Evolutionary conservation across 1,140 invertebrate species (phyloP), one percentile per base, ranked within the genome.

Genomic region (Anastrepha ludens): DNA sequence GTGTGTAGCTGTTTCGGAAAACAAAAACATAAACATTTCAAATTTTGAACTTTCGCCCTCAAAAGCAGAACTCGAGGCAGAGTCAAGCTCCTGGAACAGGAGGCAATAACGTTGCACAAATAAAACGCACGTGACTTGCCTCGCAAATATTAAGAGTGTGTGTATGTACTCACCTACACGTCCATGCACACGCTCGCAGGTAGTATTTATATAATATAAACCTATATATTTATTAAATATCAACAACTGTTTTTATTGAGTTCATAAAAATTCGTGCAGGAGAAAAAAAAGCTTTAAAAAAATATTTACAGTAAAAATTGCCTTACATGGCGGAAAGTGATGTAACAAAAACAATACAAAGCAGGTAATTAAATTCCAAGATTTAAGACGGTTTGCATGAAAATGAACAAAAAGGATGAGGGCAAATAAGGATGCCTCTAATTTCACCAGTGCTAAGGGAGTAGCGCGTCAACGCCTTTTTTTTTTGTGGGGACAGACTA

Each of bases 91-190:
- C 5, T 41, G 39, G 3, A 5, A 29, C 29, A 29, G 29, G 41
- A 11, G 2, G 41, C 41, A 47, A 74, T 74, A 74, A 47, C 67
- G 13, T 41, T 44, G 44, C 39, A 74, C 67, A 41, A 55, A 74
- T 74, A 74, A 74, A 74, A n/a, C 41, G 67, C 41, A 74, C 67
- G 67, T 74, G 67, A 74, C 17, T 5, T 41, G 67, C 67, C 41
- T 74, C 39, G 67, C 67, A 74, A 74, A 44, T 44, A 74, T 15
- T 47, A 74, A 17, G 41, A 41, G 13, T 41, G 3, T 55, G 13
- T 74, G 15, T 3, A n/a, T 7, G 44, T 47, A 74, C 41, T 41
- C 13, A 67, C 41, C 5, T 39, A 7, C 5, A 74, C 41, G 15
- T 17, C 17, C 29, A 29, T 65, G 39, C 2, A 44, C 15, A 65